phyloP scores from a whole-genome alignment of 2,113 vertebrate genomes.

The Ancistrus triradiatus region DNA sequence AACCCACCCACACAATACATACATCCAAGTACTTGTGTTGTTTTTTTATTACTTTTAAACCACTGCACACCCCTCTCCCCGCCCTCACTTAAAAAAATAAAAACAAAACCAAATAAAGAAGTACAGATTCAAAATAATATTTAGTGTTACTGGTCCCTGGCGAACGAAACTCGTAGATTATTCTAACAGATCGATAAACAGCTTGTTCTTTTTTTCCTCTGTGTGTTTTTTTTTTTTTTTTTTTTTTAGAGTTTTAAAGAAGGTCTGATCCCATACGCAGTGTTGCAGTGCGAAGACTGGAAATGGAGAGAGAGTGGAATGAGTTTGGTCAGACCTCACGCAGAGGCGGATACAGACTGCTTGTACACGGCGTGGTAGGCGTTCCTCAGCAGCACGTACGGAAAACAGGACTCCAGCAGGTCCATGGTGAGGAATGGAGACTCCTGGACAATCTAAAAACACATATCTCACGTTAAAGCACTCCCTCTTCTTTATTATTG shows the following conservation, averaged over 20 bases:
- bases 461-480: no score
- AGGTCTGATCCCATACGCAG: conserved; percentile 46
- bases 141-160: conserved; percentile 49
- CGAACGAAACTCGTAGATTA: conserved; percentile 43
- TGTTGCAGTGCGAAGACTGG: conserved; percentile 29
- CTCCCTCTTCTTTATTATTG: no score
- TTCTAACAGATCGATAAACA: conserved; percentile 42
- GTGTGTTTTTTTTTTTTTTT: background rate
- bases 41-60: conserved; percentile 13
- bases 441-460: conserved; percentile 93
- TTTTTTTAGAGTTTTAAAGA: conserved; percentile 32
- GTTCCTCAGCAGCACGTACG: conserved; percentile 94
- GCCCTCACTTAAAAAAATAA: conserved; percentile 50
- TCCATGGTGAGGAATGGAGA: conserved; percentile 99
- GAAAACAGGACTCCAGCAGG: conserved; percentile 97
- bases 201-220: conserved; percentile 3
- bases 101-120: conserved; percentile 44
- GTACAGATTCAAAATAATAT: conserved; percentile 36
- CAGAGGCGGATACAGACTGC: conserved; percentile 91
- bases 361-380: conserved; percentile 99
- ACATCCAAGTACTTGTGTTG: conserved; percentile 35
- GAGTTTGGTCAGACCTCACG: conserved; percentile 58
- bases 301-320: conserved; percentile 13
- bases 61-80: conserved; percentile 28
- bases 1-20: conserved; percentile 27